These are phyloP conservation scores for Gulo gulo DNA, from an alignment of 2,113 vertebrate species.

Conservation along the genomic window DNA sequence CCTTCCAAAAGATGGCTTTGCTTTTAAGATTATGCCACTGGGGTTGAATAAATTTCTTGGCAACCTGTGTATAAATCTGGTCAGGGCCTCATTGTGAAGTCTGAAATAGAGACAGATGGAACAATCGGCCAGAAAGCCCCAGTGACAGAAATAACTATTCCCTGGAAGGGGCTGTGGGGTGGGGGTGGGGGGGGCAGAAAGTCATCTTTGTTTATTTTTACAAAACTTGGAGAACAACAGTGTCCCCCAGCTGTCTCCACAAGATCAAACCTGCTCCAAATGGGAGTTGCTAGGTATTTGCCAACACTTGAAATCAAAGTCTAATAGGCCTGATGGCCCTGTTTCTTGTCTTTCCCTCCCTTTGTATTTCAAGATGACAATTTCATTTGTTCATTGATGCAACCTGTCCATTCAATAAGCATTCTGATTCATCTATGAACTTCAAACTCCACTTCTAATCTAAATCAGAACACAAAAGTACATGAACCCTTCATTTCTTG, in stretches of 20 bases:
- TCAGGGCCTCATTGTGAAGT: slow-evolving; percentile 10
- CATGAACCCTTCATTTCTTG: not conserved
- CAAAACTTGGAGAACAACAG: slow-evolving; percentile 45
- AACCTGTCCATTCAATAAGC: slow-evolving; percentile 6
- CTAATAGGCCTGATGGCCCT: not conserved
- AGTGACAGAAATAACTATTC: slow-evolving; percentile 59
- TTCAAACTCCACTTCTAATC: slow-evolving; percentile 49
- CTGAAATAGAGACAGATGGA: slow-evolving; percentile 55
- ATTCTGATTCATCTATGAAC: slow-evolving; percentile 18
- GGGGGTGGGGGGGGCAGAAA: not conserved
- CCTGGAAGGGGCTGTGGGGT: not conserved
- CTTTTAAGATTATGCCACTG: slow-evolving; percentile 36
- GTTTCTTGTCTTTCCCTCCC: slow-evolving; percentile 38
- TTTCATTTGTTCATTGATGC: slow-evolving; percentile 25
- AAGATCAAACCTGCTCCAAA: slow-evolving; percentile 68
- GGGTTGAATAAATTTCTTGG: slow-evolving; percentile 55
- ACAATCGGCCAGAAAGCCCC: not conserved
- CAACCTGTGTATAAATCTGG: slow-evolving; percentile 9
- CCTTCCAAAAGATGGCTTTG: slow-evolving; percentile 15
- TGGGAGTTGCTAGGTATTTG: slow-evolving; percentile 41
- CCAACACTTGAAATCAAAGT: slow-evolving; percentile 34
- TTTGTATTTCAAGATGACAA: slow-evolving; percentile 38
- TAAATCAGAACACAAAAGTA: slow-evolving; percentile 23
- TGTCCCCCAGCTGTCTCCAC: slow-evolving; percentile 36
- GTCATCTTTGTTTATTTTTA: slow-evolving; percentile 71